Base-by-base conservation (phyloP, 2,888 invertebrate genomes). In the Aradus depressus region DNA sequence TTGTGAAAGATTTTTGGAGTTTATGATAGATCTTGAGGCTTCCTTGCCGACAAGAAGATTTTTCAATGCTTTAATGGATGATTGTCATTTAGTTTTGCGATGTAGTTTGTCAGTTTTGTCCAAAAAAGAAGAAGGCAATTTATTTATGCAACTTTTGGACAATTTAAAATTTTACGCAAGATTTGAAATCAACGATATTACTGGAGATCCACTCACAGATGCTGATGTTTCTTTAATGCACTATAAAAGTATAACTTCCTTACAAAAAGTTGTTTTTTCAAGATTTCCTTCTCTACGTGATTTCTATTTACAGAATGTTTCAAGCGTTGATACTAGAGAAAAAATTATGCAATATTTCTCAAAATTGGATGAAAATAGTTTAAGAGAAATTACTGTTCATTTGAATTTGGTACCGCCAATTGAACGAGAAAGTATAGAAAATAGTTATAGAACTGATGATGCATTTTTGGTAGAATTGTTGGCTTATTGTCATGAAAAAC, bases 161-260 rank as follows among this genome's bases (percentile, higher is more conserved):
- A 92, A 93, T 84, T 70, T 99, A 47, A 91, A 91, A 65, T 96
- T 97, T 66, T 99, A 98, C 68, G 82, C 90, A 0, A 79, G 89
- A 53, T 99, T 98, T 69, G 98, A 99, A 71, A 98, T 98, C 57
- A 92, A 90, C 67, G 97, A 98, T 64, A 86, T 88, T 63, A 86
- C 88, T 1, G 97, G 97, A 0, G 93, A 95, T 66, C 88, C 95
- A 0, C 73, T 97, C 60, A 88, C 86, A 0, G 91, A 96, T 64
- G 81, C 87, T 56, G 91, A 96, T 63, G 92, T 97, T 81, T 89
- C 90, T 28, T 80, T 90, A 63, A 72, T 85, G 23, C 98, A 98
- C 68, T 98, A 97, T 66, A 80, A 87, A 22, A 83, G 84, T 67
- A 91, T 98, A 34, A 89, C 88, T 2, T 85, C 87, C 0, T 71